phyloP scores from a whole-genome alignment of 2,113 vertebrate species.

The Alexandromys fortis region DNA sequence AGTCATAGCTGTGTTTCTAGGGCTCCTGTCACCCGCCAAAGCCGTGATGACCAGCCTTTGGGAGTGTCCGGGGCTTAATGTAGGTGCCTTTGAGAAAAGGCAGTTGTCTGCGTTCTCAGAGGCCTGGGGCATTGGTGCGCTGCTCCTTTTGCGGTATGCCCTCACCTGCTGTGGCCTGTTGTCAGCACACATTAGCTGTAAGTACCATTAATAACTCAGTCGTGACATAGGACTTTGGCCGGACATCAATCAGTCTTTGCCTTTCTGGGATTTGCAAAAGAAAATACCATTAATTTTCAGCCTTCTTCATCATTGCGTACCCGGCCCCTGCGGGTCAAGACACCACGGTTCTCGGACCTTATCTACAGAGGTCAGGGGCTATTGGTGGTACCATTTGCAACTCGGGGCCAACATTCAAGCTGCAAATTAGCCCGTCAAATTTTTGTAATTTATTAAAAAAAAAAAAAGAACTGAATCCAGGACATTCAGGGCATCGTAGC shows the following conservation, averaged over 20 bases:
- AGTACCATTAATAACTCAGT: not conserved
- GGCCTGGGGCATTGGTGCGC: too few species aligned
- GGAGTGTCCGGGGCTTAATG: not conserved
- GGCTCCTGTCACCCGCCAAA: not conserved
- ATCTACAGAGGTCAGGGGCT: not conserved
- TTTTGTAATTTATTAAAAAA: not conserved
- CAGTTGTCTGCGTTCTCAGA: not conserved
- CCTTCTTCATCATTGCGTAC: not conserved
- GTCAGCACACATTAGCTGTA: not conserved
- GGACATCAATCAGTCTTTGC: not conserved
- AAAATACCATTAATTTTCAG: not conserved
- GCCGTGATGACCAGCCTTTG: not conserved
- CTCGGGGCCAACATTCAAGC: not conserved
- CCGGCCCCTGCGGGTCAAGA: not conserved
- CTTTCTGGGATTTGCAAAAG: not conserved
- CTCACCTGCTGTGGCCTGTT: not conserved
- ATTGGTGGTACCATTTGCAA: not conserved
- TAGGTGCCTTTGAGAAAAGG: not conserved
- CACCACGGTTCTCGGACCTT: not conserved
- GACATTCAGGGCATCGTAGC: not conserved
- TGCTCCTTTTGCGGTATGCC: not conserved
- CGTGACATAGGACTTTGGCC: not conserved
- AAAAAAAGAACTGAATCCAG: not conserved
- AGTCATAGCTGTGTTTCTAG: not conserved
- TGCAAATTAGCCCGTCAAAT: not conserved